Conservation (phyloP, 2,888 invertebrate genomes). For the Andrena marginata region DNA sequence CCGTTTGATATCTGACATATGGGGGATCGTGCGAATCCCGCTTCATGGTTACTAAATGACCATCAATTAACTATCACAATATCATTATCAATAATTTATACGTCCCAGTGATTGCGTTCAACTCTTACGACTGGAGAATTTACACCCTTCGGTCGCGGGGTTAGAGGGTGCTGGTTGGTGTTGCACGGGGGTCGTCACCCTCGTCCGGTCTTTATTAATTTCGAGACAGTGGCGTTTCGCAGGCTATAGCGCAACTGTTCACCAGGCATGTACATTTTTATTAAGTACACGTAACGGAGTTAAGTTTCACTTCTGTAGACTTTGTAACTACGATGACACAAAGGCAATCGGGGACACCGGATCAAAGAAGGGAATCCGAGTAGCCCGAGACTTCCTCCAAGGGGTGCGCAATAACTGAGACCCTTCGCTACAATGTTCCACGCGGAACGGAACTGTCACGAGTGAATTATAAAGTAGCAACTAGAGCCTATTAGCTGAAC, state of each 20-base stretch:
- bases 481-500: conserved; percentile 36
- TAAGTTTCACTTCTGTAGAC: no score
- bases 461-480: conserved; percentile 43
- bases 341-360: not conserved
- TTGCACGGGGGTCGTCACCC: no score
- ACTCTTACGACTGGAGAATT: not conserved
- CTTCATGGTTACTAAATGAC: conserved; percentile 13
- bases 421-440: not conserved
- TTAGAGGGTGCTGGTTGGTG: no score
- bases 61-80: conserved; percentile 9
- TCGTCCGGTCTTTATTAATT: no score
- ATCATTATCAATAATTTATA: not conserved
- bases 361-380: conserved; percentile 13
- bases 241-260: no score
- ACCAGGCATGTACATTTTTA: no score
- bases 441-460: conserved; percentile 19
- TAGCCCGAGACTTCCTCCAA: conserved; percentile 12
- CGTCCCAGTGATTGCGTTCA: not conserved
- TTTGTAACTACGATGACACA: not conserved
- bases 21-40: conserved; percentile 17
- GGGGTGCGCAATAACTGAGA: conserved; percentile 20
- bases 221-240: no score
- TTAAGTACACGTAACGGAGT: no score
- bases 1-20: conserved; percentile 12
- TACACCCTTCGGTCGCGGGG: no score